Evolutionary conservation across 92 coral and sea anemone species (phyloP).

Genomic region (Metridium senile): DNA sequence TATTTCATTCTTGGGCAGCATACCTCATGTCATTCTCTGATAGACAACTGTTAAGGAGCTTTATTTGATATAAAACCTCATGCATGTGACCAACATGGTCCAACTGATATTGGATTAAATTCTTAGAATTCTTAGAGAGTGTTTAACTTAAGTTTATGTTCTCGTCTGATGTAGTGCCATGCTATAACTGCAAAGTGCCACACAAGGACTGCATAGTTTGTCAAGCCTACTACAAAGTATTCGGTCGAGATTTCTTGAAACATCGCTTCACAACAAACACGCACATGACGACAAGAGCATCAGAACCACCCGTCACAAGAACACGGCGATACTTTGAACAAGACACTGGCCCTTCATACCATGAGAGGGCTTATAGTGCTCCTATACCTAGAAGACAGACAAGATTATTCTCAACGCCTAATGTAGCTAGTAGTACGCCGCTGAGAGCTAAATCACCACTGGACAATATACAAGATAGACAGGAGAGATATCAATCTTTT

Average conservation of each 20-base stretch:
- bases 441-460: not conserved
- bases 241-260: conserved; percentile 87
- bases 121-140: no score
- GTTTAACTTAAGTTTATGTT: no score
- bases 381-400: conserved; percentile 76
- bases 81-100: no score
- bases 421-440: conserved; percentile 34
- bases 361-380: conserved; percentile 90
- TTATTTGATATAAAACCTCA: no score
- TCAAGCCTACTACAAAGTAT: conserved; percentile 94
- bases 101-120: no score
- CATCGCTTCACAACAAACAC: conserved; percentile 75
- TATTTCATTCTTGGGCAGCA: no score
- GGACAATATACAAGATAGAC: not conserved
- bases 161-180: conserved; percentile 75
- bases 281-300: conserved; percentile 68
- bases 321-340: conserved; percentile 61
- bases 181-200: conserved; percentile 85
- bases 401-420: conserved; percentile 53
- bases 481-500: not conserved
- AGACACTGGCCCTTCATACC: conserved; percentile 74
- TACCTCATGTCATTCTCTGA: no score
- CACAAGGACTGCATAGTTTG: conserved; percentile 96
- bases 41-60: no score
- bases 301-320: conserved; percentile 66